Evolutionary conservation across 2,888 invertebrate species (phyloP), one percentile per base, ranked within the genome.

Genomic region (Cephus sareptanus): DNA sequence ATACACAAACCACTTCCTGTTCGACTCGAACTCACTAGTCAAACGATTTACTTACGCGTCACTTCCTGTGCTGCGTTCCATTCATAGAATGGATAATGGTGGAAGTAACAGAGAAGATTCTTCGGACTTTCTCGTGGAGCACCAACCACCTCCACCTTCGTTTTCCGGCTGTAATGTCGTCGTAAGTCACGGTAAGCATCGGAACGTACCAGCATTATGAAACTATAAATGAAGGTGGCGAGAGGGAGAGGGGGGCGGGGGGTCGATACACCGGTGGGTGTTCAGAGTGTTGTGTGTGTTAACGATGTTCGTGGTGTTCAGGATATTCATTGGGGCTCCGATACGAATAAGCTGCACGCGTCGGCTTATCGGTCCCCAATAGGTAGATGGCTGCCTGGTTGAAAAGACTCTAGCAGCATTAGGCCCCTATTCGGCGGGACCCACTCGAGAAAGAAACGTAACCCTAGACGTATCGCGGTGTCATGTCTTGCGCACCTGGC

Each of bases 401-500:
- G 56, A 56, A 23, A 23, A 56, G 23, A 56, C 56, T 23, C 56
- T 56, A 56, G 56, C 56, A 56, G 56, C 23, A 23, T 56, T 56
- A 56, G 23, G 33, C 31, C 31, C 71, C 71, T 71, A 31, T 71
- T 34, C 71, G 35, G 74, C 34, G 35, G 35, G 74, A 40, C 70
- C 81, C 82, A 81, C 78, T 80, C 80, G 84, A 84, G 86, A 76
- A 73, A 73, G 86, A 87, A 87, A 86, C 85, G 90, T 90, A 90
- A 90, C 89, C 86, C 86, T 90, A 90, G 87, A 89, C 90, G 87
- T 85, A 85, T 85, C 86, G 84, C 85, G 86, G 88, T 89, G 88
- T 90, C 89, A 90, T 89, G 89, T 90, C 88, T 86, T 77, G 77
- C 87, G 88, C 89, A 90, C 88, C 90, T 89, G 89, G 89, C 90